Percentiles rank a stretch among this genome's conserved stretches.
Evolutionary conservation across 2,888 invertebrate genomes (phyloP).

Genomic region (Pheosia tremula): DNA sequence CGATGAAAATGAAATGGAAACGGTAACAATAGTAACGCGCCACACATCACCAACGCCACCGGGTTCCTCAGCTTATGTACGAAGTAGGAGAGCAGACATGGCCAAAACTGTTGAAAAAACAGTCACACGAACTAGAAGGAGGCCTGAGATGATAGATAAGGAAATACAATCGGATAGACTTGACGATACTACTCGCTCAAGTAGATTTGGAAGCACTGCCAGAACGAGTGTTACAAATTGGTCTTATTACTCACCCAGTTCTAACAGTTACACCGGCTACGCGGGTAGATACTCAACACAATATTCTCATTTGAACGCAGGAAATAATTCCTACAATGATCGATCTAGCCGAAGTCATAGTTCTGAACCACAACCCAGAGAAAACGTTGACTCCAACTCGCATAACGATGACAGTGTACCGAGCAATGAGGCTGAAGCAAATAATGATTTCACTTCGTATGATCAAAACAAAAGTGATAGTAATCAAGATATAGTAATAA

Average conservation of each 20-base stretch:
- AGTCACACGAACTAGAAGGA: conserved; percentile 84
- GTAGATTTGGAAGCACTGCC: conserved; percentile 85
- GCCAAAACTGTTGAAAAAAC: conserved; percentile 90
- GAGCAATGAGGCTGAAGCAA: conserved; percentile 46
- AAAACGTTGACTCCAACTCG: conserved; percentile 46
- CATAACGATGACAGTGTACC: conserved; percentile 43
- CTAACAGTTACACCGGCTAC: conserved; percentile 71
- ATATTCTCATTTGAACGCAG: conserved; percentile 63
- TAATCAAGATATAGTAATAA: conserved; percentile 73
- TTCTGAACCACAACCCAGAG: conserved; percentile 62
- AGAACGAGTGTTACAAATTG: conserved; percentile 86
- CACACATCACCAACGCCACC: conserved; percentile 92
- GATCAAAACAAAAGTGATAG: conserved; percentile 71
- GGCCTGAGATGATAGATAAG: conserved; percentile 86
- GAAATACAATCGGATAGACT: conserved; percentile 89
- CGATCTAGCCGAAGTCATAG: conserved; percentile 71
- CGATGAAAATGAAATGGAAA: conserved; percentile 63
- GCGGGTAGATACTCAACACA: conserved; percentile 79
- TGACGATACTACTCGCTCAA: conserved; percentile 88
- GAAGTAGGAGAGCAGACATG: conserved; percentile 88
- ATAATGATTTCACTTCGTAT: conserved; percentile 59
- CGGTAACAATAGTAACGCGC: conserved; percentile 88
- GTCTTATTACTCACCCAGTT: conserved; percentile 84
- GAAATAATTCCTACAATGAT: conserved; percentile 56
- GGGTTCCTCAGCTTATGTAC: conserved; percentile 85